Evolutionary conservation across 2,888 invertebrate species (phyloP), one percentile per base, ranked within the genome.

Genomic region (Lagria hirta): DNA sequence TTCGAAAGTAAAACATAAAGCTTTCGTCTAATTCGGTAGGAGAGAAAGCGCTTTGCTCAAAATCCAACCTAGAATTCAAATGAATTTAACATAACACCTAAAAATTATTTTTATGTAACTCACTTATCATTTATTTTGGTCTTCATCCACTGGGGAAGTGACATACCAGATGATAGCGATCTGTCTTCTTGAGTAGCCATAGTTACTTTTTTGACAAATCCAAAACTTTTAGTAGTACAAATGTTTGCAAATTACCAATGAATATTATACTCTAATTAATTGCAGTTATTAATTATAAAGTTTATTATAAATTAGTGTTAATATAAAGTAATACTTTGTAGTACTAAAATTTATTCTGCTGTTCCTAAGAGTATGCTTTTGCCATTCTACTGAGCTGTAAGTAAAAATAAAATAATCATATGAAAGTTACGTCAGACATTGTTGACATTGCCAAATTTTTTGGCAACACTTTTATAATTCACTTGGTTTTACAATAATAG

Each of bases 1-100:
- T 63, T 13, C 64, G 62, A 43, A 69, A 69, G 64, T 85, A 85
- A 33, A 82, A 78, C 60, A 65, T 61, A 66, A 86, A 86, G 34
- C 80, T 82, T 61, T 87, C 86, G 68, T 86, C 86, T 23, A 83
- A 79, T 14, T 83, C 79, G 2, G 87, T 86, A 11, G 88, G 87
- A 10, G 87, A 86, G 54, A 80, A 79, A 6, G 80, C 70, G 35
- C 66, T 72, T 41, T 78, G 75, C 48, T 79, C 78, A 50, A 79
- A 73, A 60, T 81, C 79, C 55, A 76, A 77, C 63, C 81, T 62
- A 49, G 3, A 60, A 58, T 14, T 8, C 13, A 36, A 29, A 38
- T 11, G 17, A 30, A 27, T 27, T 2, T 3, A 18, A 28, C 11
- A 14, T 10, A 10, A 10, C n/a, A 23, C 35, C 2, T 8, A 28